phyloP scores from a whole-genome alignment of 2,113 vertebrate genomes.

The Panurus biarmicus region DNA sequence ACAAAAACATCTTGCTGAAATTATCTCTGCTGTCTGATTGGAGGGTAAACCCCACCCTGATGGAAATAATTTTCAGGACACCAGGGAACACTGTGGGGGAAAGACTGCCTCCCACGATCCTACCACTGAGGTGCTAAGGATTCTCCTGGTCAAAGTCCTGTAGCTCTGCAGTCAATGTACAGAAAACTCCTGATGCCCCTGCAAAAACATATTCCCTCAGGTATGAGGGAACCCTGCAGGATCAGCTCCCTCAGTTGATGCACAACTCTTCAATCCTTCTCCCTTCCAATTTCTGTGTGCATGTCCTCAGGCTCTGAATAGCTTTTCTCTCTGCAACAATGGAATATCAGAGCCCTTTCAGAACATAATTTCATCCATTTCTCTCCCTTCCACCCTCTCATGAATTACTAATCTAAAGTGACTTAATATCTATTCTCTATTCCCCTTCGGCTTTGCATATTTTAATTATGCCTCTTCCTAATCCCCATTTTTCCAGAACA shows the following conservation, averaged over 20 bases:
- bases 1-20: not conserved
- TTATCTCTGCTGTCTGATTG: not conserved
- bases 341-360: constrained; percentile 19
- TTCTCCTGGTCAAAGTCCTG: not conserved
- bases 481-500: constrained; percentile 33
- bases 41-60: not conserved
- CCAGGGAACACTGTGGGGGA: not conserved
- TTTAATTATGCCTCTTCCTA: constrained; percentile 48
- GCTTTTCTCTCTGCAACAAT: constrained; percentile 20
- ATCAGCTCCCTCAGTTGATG: rapidly evolving
- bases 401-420: constrained; percentile 42
- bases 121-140: not conserved
- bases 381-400: not conserved
- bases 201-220: not conserved
- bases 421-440: constrained; percentile 37
- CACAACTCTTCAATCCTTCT: not conserved
- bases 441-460: constrained; percentile 37
- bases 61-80: not conserved
- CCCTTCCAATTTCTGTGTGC: not conserved
- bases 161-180: not conserved
- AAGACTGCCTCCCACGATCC: not conserved
- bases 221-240: not conserved
- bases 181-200: not conserved
- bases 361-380: constrained; percentile 8
- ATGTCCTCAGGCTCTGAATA: not conserved